Base-by-base conservation (phyloP, 2,797 vertebrate species). In the Gallirallus australis region DNA sequence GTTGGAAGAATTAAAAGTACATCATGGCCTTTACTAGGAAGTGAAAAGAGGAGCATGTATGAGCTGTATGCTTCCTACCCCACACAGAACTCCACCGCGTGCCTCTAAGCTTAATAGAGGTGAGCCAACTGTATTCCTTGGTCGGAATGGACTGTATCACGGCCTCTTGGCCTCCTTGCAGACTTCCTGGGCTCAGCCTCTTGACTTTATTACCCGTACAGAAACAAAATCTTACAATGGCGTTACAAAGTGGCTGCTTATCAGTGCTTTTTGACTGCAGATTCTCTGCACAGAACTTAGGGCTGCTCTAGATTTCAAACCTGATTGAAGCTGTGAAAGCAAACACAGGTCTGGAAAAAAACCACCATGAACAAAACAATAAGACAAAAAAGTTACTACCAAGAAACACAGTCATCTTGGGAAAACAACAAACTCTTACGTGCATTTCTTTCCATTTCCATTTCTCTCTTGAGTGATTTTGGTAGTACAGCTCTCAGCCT, bases 11-110 rank as follows among this genome's bases (percentile, higher is more conserved):
- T 69, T 39, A 33, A 60, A 85, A 56, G 70, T 31, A 54, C 0
- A 18, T 59, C 0, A 2, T 69, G n/a, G 28, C 23, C 77, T 68
- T 68, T 53, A 33, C 23, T 33, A 5, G 33, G 31, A 86, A 56
- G 37, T 53, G 17, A 68, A 72, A 19, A 4, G 28, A 69, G 59
- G 18, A 64, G 37, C 23, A 4, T 27, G 5, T 31, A 31, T 53
- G 10, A 86, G 35, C 20, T 71, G 21, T 53, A 37, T 75, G 25
- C 14, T 27, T 90, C 15, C 12, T n/a, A 60, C 0, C 5, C 15
- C 27, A 15, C 11, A 2, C 21, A 27, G n/a, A 86, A 27, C 33
- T 59, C n/a, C 9, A 45, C 14, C 1, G 0, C 0, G 0, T 40
- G 15, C 42, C 48, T 63, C 16, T 24, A 4, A 60, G 69, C 24